Evolutionary conservation across 1,140 invertebrate species (phyloP).

Genomic region (Grapholita molesta): DNA sequence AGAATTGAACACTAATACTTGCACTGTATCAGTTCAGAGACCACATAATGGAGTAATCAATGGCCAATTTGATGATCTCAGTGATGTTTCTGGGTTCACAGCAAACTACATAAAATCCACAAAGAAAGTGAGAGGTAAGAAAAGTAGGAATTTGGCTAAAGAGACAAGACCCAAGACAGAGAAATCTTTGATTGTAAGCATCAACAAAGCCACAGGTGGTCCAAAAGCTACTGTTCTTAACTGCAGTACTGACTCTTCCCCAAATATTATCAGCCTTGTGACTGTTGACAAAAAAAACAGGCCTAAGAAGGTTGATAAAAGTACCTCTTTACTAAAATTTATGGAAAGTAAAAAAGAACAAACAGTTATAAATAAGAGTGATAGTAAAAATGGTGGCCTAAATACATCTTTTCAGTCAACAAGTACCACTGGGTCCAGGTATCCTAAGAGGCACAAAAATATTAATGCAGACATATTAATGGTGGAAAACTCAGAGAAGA

Average conservation of each 20-base stretch:
- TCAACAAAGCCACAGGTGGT: constrained; percentile 51
- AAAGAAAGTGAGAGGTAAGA: constrained; percentile 55
- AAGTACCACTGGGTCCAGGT: constrained; percentile 51
- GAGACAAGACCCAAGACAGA: constrained; percentile 42
- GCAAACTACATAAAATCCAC: constrained; percentile 71
- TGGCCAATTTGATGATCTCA: constrained; percentile 63
- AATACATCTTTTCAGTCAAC: constrained; percentile 54
- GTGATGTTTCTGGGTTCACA: constrained; percentile 71
- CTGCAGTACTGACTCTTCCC: constrained; percentile 61
- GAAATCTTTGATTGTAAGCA: constrained; percentile 48
- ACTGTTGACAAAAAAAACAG: constrained; percentile 45
- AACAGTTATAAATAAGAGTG: constrained; percentile 25
- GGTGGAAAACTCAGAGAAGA: constrained; percentile 3
- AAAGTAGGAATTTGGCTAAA: constrained; percentile 44
- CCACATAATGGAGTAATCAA: constrained; percentile 27
- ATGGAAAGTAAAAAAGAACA: constrained; percentile 33
- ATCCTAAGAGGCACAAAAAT: constrained; percentile 53
- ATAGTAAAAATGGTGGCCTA: constrained; percentile 24
- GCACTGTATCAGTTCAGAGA: constrained; percentile 28
- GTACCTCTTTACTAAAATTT: constrained; percentile 58
- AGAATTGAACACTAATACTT: constrained; percentile 31
- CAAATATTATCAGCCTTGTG: constrained; percentile 61
- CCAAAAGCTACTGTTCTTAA: constrained; percentile 37
- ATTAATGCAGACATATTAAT: constrained; percentile 22
- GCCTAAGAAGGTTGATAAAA: constrained; percentile 41